phyloP scores from a whole-genome alignment of 1,140 invertebrate species.

The Bombus pascuorum region DNA sequence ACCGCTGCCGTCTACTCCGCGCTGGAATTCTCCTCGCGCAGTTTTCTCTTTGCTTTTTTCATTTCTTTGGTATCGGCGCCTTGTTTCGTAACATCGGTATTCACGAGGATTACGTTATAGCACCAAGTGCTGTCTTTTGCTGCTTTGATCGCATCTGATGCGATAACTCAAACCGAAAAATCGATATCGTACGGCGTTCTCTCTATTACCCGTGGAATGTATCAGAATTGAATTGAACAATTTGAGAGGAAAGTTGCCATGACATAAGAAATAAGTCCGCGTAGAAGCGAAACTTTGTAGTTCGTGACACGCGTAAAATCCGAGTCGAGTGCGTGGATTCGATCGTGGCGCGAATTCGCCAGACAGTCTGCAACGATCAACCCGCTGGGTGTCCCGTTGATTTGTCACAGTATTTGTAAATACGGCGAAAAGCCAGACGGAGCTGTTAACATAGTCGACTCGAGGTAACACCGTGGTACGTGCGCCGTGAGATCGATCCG shows the following conservation, averaged over 20 bases:
- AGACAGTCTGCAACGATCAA: conserved; percentile 38
- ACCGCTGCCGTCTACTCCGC: too few relatives aligned
- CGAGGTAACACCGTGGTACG: conserved; percentile 16
- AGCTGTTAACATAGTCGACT: conserved; percentile 34
- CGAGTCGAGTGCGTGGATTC: not conserved
- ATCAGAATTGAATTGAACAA: too few relatives aligned
- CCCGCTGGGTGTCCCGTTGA: conserved; percentile 3
- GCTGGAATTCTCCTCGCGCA: conserved; percentile 9
- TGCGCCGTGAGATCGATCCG: conserved; percentile 54
- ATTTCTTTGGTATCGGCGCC: not conserved
- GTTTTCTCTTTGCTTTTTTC: not conserved
- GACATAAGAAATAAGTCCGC: too few relatives aligned
- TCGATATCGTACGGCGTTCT: too few relatives aligned
- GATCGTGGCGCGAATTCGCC: not conserved
- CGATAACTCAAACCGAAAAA: too few relatives aligned
- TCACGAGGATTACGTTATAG: not conserved
- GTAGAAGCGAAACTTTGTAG: not conserved
- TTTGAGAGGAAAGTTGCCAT: too few relatives aligned
- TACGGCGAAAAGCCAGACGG: not conserved
- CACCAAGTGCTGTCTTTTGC: not conserved
- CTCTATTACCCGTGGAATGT: too few relatives aligned
- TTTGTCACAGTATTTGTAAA: conserved; percentile 51
- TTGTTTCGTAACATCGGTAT: conserved; percentile 10
- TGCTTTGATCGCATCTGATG: not conserved
- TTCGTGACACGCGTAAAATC: conserved; percentile 29